Evolutionary conservation across 2,113 vertebrate species (phyloP), one percentile per base, ranked within the genome.

Genomic region (Tupaia chinensis): DNA sequence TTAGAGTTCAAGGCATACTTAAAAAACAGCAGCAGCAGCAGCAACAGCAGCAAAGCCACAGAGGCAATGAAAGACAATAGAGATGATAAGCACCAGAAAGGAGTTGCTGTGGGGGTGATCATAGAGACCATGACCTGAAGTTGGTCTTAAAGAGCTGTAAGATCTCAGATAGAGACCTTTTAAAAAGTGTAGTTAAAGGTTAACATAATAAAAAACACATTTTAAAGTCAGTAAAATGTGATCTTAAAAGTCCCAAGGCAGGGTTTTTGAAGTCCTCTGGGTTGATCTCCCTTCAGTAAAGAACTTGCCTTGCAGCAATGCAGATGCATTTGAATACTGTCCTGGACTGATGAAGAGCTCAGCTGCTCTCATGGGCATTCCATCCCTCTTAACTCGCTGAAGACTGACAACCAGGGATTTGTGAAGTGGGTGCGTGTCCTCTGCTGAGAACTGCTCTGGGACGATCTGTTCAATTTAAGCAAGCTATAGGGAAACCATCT

Each of bases 401-500:
- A 79, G 54, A 79, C 66, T 79, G 83, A 93, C 58, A 85, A 34
- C 54, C n/a, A 74, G 74, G 87, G 87, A 95, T 97, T 93, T 89
- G 44, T 83, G 44, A 82, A 83, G 65, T 83, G 87, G 84, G 87
- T 80, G 27, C 85, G 73, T 78, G 72, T 79, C 95, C 87, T 61
- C 63, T 63, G 14, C 80, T 89, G 19, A 89, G 87, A 89, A 66
- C 60, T 85, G 20, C 60, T 76, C 79, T 86, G 65, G 84, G 58
- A 81, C 8, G 4, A 83, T 81, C 23, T 91, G 79, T 93, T 93
- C 87, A 89, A 3, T 70, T 92, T 7, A 0, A 32, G 54, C 74
- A 79, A 74, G 65, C 60, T 89, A 68, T 16, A 34, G 27, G 91
- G 74, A 54, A 95, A 86, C 90, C 92, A 95, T 86, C 94, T 97